Evolutionary conservation across 2,888 invertebrate genomes (phyloP).

Genomic region (Trichogramma dendrolimi): DNA sequence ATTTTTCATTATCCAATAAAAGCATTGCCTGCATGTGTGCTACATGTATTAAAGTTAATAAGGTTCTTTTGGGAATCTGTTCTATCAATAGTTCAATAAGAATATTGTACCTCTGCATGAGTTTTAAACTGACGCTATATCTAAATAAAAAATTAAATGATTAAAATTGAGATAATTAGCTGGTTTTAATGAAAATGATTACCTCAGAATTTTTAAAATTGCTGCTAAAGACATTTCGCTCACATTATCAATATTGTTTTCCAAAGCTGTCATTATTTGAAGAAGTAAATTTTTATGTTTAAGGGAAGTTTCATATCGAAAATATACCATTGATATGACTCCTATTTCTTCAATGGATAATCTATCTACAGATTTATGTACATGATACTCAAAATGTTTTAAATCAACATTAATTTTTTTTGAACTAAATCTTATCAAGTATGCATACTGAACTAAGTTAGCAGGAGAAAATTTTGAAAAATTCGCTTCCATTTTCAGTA

Average conservation of each 20-base stretch:
- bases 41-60: neutral
- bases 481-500: too few relatives aligned
- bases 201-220: constrained; percentile 6
- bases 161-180: constrained; percentile 6
- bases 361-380: constrained; percentile 15
- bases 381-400: constrained; percentile 23
- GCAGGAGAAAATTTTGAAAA: too few relatives aligned
- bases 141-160: constrained; percentile 15
- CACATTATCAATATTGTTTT: constrained; percentile 4
- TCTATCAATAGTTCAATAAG: constrained; percentile 9
- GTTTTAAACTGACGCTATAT: neutral
- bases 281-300: constrained; percentile 4
- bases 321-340: constrained; percentile 12
- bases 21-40: neutral
- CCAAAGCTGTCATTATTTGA: constrained; percentile 7
- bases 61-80: neutral
- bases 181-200: constrained; percentile 12
- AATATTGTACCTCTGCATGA: neutral
- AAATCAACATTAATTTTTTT: too few relatives aligned
- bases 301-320: constrained; percentile 4
- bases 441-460: too few relatives aligned
- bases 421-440: too few relatives aligned
- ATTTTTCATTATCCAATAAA: constrained; percentile 5
- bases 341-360: constrained; percentile 23
- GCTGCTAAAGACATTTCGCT: constrained; percentile 7